Conservation (phyloP, 2,113 vertebrate genomes). For the Dendropsophus ebraccatus region DNA sequence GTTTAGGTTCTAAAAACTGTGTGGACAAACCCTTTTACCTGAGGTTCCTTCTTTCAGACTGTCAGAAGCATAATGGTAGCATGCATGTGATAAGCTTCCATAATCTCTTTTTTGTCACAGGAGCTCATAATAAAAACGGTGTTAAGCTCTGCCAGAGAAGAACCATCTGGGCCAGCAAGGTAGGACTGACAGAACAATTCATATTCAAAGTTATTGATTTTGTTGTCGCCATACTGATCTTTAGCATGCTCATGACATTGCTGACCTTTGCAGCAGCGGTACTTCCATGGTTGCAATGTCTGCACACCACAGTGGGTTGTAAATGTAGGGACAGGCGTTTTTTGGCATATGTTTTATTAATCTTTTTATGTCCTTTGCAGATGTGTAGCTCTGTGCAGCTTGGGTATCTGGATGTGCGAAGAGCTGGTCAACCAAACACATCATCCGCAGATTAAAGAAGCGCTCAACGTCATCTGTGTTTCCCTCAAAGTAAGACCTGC, state of each 20-base stretch:
- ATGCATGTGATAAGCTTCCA: too few relatives aligned
- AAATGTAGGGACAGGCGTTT: neutral
- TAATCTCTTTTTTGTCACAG: slow-evolving; percentile 75
- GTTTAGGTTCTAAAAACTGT: too few relatives aligned
- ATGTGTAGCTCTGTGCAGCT: slow-evolving; percentile 95
- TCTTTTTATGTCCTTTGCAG: slow-evolving; percentile 69
- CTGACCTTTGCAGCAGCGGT: too few relatives aligned
- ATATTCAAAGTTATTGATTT: too few relatives aligned
- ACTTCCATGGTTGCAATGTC: neutral
- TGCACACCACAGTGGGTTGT: neutral
- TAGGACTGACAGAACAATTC: slow-evolving; percentile 63
- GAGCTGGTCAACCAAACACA: slow-evolving; percentile 90
- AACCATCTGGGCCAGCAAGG: slow-evolving; percentile 95
- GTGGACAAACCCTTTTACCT: too few relatives aligned
- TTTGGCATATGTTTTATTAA: neutral
- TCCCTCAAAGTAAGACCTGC: slow-evolving; percentile 88
- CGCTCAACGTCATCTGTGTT: slow-evolving; percentile 95
- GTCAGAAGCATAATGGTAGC: too few relatives aligned
- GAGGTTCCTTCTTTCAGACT: too few relatives aligned
- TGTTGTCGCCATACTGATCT: too few relatives aligned
- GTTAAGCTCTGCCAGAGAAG: slow-evolving; percentile 91
- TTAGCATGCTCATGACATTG: too few relatives aligned
- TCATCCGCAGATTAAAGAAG: slow-evolving; percentile 96
- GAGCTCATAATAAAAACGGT: slow-evolving; percentile 96
- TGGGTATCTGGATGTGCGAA: slow-evolving; percentile 98